A percentile compares a stretch with the other conserved stretches of the same genome.
Evolutionary conservation across 1,140 invertebrate species (phyloP).

Genomic region (Orius insidiosus): DNA sequence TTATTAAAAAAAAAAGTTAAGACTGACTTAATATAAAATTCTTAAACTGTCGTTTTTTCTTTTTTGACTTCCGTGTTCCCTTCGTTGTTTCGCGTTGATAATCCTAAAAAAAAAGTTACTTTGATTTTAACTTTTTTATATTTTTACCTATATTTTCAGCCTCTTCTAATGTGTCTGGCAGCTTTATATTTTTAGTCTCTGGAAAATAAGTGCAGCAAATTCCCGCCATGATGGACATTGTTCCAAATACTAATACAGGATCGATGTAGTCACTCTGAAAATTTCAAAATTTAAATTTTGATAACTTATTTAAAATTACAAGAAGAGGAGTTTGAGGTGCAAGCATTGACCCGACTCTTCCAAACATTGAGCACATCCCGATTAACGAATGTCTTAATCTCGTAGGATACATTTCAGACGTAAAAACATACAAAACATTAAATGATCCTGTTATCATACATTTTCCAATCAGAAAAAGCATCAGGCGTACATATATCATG

Average conservation of each 20-base stretch:
- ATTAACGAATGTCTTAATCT: slow-evolving; percentile 41
- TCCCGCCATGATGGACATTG: slow-evolving; percentile 39
- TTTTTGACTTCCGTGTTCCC: too few species aligned
- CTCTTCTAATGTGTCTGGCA: slow-evolving; percentile 51
- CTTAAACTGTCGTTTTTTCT: too few species aligned
- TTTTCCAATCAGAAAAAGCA: slow-evolving; percentile 52
- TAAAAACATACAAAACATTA: slow-evolving; percentile 49
- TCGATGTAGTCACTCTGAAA: slow-evolving; percentile 31
- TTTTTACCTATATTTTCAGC: slow-evolving; percentile 39
- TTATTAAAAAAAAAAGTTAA: too few species aligned
- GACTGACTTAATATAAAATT: too few species aligned
- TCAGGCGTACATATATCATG: slow-evolving; percentile 4
- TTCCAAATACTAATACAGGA: slow-evolving; percentile 44
- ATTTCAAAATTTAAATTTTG: not conserved
- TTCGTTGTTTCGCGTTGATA: too few species aligned
- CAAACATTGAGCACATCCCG: slow-evolving; percentile 49
- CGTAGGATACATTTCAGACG: slow-evolving; percentile 56
- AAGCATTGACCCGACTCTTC: slow-evolving; percentile 44
- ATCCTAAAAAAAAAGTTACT: too few species aligned
- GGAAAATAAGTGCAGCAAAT: slow-evolving; percentile 42
- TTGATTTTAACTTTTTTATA: too few species aligned
- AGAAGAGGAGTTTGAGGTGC: slow-evolving; percentile 47
- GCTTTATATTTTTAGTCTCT: slow-evolving; percentile 43
- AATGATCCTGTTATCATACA: slow-evolving; percentile 51
- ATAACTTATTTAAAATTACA: slow-evolving; percentile 26